Conservation (phyloP, 2,888 invertebrate genomes). For the Drosophila dives region DNA sequence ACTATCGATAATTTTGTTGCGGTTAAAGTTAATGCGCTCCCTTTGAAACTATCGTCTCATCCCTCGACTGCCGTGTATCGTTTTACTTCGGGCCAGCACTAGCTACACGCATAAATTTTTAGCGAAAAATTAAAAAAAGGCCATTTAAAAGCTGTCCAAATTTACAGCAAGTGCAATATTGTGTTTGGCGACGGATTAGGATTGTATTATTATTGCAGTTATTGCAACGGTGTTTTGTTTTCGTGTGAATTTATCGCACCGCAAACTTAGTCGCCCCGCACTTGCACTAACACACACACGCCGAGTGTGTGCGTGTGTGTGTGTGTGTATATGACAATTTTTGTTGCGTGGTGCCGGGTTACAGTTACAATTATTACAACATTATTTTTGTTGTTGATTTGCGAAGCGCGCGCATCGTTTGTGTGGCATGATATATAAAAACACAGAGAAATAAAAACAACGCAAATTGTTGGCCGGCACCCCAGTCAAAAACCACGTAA, state of each 20-base stretch:
- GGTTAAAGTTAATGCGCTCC: slow-evolving; percentile 22
- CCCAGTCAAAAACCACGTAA: slow-evolving; percentile 48
- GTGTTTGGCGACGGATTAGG: not conserved
- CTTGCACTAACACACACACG: slow-evolving; percentile 34
- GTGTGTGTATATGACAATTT: slow-evolving; percentile 66
- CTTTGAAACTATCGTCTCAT: slow-evolving; percentile 25
- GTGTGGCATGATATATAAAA: slow-evolving; percentile 63
- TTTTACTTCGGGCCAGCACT: slow-evolving; percentile 50
- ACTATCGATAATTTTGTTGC: slow-evolving; percentile 30
- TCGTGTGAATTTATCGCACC: slow-evolving; percentile 21
- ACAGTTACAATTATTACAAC: slow-evolving; percentile 60
- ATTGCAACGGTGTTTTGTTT: slow-evolving; percentile 4
- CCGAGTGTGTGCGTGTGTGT: slow-evolving; percentile 38
- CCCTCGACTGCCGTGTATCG: slow-evolving; percentile 47
- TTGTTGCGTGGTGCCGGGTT: slow-evolving; percentile 79
- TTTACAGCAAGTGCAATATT: slow-evolving; percentile 26
- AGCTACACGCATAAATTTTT: slow-evolving; percentile 63
- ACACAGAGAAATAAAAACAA: slow-evolving; percentile 49
- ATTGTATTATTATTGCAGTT: slow-evolving; percentile 20
- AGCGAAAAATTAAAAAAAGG: slow-evolving; percentile 49
- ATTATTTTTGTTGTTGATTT: slow-evolving; percentile 58
- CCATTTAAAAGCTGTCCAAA: slow-evolving; percentile 29
- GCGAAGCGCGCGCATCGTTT: slow-evolving; percentile 39
- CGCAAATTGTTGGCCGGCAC: slow-evolving; percentile 20
- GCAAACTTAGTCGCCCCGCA: slow-evolving; percentile 35